phyloP scores from a whole-genome alignment of 2,888 invertebrate species.

The Campoletis raptor region DNA sequence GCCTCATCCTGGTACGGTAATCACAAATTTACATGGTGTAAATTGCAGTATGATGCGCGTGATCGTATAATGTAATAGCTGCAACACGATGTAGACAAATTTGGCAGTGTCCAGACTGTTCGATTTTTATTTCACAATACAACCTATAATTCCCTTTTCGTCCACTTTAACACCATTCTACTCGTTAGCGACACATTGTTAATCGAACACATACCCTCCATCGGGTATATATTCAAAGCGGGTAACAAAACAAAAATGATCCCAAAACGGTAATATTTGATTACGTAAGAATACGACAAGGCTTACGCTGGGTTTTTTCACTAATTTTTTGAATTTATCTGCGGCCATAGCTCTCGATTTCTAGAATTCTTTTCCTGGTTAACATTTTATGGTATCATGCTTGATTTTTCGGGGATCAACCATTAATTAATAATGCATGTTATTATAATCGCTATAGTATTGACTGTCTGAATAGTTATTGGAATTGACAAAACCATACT shows the following conservation, averaged over 20 bases:
- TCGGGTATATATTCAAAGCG: neutral
- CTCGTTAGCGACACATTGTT: neutral
- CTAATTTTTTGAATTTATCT: neutral
- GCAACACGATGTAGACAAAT: constrained; percentile 19
- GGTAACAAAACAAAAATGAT: neutral
- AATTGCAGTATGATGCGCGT: constrained; percentile 55
- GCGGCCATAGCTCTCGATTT: neutral
- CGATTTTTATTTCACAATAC: neutral
- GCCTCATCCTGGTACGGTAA: constrained; percentile 56
- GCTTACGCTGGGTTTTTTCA: too few species aligned
- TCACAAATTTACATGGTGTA: constrained; percentile 66
- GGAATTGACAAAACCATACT: neutral
- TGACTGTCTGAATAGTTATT: neutral
- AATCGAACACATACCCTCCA: neutral
- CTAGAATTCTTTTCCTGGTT: neutral
- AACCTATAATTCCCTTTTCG: neutral
- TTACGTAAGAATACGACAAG: too few species aligned
- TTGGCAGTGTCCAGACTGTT: neutral
- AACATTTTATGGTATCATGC: neutral
- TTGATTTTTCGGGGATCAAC: neutral
- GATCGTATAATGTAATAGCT: constrained; percentile 55
- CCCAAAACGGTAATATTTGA: too few species aligned
- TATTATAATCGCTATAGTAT: neutral
- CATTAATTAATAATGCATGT: neutral
- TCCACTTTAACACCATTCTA: neutral